Evolutionary conservation across 2,797 vertebrate genomes (phyloP).

Genomic region (Tragopan temminckii): DNA sequence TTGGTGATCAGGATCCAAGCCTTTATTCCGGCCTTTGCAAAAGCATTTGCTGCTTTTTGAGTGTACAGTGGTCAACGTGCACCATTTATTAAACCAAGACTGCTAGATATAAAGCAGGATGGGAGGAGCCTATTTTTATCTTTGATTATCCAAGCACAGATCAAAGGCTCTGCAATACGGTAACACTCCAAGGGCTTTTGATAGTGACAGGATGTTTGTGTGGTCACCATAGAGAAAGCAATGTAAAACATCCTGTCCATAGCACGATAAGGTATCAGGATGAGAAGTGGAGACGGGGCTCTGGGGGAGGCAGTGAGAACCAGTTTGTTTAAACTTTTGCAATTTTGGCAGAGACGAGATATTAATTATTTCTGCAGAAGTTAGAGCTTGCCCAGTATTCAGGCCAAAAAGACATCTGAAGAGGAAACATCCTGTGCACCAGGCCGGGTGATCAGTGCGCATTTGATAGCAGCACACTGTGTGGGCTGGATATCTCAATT

Average conservation of each 20-base stretch:
- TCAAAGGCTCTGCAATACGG: constrained; percentile 62
- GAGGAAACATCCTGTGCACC: constrained; percentile 64
- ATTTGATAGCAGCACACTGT: not conserved
- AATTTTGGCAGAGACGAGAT: constrained; percentile 23
- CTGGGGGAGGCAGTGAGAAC: constrained; percentile 43
- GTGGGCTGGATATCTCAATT: constrained; percentile 43
- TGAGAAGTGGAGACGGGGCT: not conserved
- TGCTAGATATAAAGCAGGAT: not conserved
- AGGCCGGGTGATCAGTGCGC: not conserved
- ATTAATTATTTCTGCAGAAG: constrained; percentile 71
- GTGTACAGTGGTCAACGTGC: not conserved
- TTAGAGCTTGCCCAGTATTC: not conserved
- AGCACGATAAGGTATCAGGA: constrained; percentile 56
- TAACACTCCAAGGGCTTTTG: constrained; percentile 54
- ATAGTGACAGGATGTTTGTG: constrained; percentile 69
- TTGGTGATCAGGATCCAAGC: not conserved
- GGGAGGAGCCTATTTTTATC: constrained; percentile 37
- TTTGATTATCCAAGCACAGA: constrained; percentile 65
- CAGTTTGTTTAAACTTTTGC: constrained; percentile 61
- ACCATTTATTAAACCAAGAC: not conserved
- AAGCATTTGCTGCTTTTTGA: not conserved
- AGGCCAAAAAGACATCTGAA: constrained; percentile 48
- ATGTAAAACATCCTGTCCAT: constrained; percentile 48
- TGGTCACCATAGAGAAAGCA: constrained; percentile 55
- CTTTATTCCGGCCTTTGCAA: not conserved